Evolutionary conservation across 2,888 invertebrate species (phyloP).

Genomic region (Sesamia inferens): DNA sequence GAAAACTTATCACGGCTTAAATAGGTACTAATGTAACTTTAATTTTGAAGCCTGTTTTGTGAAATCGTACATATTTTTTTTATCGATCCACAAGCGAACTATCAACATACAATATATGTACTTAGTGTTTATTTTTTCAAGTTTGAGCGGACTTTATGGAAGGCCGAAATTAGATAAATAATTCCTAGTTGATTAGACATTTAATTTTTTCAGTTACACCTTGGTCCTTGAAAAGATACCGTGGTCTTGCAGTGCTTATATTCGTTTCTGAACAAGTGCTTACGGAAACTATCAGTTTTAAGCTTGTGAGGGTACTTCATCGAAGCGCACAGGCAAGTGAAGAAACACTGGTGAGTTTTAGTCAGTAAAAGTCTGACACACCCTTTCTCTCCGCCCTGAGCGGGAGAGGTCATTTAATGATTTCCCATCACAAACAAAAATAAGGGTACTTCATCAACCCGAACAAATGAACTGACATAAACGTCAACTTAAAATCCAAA

Average conservation of each 20-base stretch:
- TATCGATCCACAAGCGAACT: slow-evolving; percentile 25
- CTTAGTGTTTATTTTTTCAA: background rate
- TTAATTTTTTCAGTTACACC: background rate
- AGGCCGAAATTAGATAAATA: background rate
- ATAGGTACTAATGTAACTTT: slow-evolving; percentile 43
- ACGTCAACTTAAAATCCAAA: too few species aligned
- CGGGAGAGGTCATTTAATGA: too few species aligned
- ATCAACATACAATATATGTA: slow-evolving; percentile 27
- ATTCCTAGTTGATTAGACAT: background rate
- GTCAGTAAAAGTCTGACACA: too few species aligned
- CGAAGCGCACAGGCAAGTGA: too few species aligned
- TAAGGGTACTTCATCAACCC: too few species aligned
- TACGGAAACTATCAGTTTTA: background rate
- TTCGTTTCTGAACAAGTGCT: background rate
- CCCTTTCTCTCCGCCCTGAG: too few species aligned
- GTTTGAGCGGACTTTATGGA: background rate
- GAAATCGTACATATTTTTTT: slow-evolving; percentile 48
- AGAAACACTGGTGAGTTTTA: too few species aligned
- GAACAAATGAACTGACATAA: too few species aligned
- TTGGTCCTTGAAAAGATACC: background rate
- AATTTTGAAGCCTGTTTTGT: slow-evolving; percentile 44
- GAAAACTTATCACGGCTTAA: slow-evolving; percentile 41
- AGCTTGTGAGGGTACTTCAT: background rate
- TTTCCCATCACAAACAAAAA: too few species aligned
- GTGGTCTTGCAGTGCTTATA: background rate